A percentile compares a stretch with the other conserved stretches of the same genome.
Evolutionary conservation across 2,888 invertebrate species (phyloP).

Genomic region (Hetaerina titia): DNA sequence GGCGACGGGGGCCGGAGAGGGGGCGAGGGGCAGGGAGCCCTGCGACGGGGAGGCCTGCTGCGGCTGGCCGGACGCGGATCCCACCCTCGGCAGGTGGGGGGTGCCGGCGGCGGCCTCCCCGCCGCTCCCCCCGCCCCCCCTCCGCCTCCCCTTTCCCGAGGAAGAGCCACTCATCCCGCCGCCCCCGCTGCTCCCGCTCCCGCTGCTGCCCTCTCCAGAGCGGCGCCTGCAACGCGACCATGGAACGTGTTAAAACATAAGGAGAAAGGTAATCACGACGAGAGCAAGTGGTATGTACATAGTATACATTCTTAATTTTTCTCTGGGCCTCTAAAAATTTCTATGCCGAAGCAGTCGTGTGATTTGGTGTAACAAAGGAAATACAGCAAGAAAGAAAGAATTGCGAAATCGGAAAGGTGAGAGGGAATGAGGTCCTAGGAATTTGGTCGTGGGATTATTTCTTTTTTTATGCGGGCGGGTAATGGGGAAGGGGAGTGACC

Average conservation of each 20-base stretch:
- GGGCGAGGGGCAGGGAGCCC: conserved; percentile 35
- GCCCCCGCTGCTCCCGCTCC: conserved; percentile 61
- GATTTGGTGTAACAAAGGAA: background rate
- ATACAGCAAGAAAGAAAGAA: background rate
- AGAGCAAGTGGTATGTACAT: background rate
- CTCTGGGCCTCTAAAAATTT: background rate
- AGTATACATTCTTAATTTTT: background rate
- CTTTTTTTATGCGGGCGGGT: background rate
- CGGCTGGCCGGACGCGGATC: background rate
- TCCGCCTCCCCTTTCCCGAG: conserved; percentile 11
- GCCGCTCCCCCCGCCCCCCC: conserved; percentile 8
- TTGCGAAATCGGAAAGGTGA: background rate
- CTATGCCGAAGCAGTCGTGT: background rate
- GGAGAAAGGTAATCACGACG: background rate
- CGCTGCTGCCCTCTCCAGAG: conserved; percentile 60
- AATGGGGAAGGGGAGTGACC: background rate
- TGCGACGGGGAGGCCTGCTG: conserved; percentile 34
- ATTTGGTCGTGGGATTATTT: no score
- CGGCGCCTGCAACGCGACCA: conserved; percentile 44
- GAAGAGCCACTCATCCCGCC: conserved; percentile 56
- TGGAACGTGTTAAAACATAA: conserved; percentile 5
- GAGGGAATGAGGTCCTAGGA: background rate
- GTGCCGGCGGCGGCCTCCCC: conserved; percentile 37
- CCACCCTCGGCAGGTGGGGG: conserved; percentile 30
- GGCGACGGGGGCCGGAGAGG: background rate